Evolutionary conservation across 2,113 vertebrate genomes (phyloP).

Genomic region (Climacteris rufus): DNA sequence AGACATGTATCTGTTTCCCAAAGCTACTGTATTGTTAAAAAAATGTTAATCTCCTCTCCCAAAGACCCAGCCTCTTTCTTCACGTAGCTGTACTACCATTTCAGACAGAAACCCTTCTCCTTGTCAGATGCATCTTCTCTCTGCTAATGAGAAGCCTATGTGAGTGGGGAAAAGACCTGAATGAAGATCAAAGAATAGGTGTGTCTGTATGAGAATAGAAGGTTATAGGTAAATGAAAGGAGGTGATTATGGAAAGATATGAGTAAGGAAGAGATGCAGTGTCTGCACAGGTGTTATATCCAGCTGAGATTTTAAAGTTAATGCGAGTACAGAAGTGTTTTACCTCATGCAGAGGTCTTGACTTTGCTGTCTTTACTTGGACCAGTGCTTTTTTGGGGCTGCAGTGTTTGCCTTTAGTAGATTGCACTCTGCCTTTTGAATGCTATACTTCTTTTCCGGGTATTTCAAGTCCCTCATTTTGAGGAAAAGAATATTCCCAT

Average conservation of each 20-base stretch:
- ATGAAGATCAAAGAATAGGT: conserved; percentile 53
- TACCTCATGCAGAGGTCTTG: background rate
- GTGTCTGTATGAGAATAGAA: conserved; percentile 52
- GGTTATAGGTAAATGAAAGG: conserved; percentile 54
- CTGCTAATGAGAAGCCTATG: conserved; percentile 9
- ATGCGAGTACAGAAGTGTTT: background rate
- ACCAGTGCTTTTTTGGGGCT: background rate
- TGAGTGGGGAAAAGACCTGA: conserved; percentile 35
- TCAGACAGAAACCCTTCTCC: background rate
- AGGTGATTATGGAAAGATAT: conserved; percentile 42
- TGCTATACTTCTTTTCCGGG: background rate
- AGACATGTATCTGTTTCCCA: conserved; percentile 26
- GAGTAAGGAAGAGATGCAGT: background rate
- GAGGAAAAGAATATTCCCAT: background rate
- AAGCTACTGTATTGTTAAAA: conserved; percentile 8
- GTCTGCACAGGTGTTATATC: conserved; percentile 15
- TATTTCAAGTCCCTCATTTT: background rate
- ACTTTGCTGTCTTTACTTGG: background rate
- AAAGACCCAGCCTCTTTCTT: background rate
- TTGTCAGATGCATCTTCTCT: background rate
- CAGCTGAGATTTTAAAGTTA: background rate
- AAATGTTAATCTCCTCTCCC: background rate
- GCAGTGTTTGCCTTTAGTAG: background rate
- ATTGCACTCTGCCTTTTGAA: background rate
- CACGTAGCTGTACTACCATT: background rate